Conservation (phyloP, 2,888 invertebrate species). For the Pyrocoelia pectoralis region DNA sequence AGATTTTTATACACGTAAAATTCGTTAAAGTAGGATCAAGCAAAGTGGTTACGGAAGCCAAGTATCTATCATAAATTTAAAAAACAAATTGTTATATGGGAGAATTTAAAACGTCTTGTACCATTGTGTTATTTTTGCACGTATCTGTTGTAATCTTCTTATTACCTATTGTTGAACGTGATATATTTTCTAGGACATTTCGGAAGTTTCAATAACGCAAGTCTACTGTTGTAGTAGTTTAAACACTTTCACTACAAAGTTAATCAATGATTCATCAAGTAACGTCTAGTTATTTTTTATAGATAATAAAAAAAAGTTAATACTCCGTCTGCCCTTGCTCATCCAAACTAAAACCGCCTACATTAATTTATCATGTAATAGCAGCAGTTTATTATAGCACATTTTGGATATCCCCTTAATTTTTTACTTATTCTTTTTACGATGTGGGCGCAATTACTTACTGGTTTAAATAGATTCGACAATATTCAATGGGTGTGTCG, state of each 20-base stretch:
- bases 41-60: too few species aligned
- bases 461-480: conserved; percentile 26
- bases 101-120: neutral
- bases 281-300: too few species aligned
- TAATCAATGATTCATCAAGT: neutral
- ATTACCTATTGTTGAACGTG: neutral
- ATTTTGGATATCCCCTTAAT: neutral
- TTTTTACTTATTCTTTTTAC: conserved; percentile 9
- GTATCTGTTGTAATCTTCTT: conserved; percentile 7
- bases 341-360: neutral
- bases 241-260: conserved; percentile 6
- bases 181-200: neutral
- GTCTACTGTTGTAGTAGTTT: neutral
- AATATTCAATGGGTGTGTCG: conserved; percentile 30
- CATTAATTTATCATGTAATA: neutral
- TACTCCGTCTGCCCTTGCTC: conserved; percentile 9
- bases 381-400: neutral
- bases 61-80: too few species aligned
- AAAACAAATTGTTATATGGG: neutral
- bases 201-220: neutral
- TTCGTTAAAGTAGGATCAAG: too few species aligned
- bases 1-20: too few species aligned
- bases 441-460: conserved; percentile 33
- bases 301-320: conserved; percentile 5
- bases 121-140: conserved; percentile 4